Evolutionary conservation across 2,888 invertebrate genomes (phyloP).

Genomic region (Leucania comma): DNA sequence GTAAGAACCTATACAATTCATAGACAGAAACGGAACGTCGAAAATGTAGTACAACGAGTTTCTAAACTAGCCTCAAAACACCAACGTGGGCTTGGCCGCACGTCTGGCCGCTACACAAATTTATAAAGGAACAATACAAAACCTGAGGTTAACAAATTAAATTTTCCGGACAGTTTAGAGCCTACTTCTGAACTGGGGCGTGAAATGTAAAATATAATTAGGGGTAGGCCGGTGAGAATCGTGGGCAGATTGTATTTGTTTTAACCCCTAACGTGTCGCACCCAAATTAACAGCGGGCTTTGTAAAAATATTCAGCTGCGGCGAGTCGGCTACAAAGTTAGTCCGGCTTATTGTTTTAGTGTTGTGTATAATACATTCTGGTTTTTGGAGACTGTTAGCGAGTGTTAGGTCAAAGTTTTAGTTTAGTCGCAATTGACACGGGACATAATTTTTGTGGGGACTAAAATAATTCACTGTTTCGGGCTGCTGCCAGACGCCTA

Average conservation of each 20-base stretch:
- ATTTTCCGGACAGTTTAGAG: slow-evolving; percentile 63
- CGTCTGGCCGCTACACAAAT: slow-evolving; percentile 35
- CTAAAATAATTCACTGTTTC: not conserved
- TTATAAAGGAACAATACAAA: slow-evolving; percentile 60
- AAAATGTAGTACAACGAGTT: slow-evolving; percentile 13
- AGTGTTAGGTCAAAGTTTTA: slow-evolving; percentile 15
- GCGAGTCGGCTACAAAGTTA: slow-evolving; percentile 33
- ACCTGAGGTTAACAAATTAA: slow-evolving; percentile 66
- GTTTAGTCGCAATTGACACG: not conserved
- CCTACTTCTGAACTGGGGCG: slow-evolving; percentile 62
- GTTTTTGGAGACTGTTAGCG: slow-evolving; percentile 15
- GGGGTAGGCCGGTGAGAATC: slow-evolving; percentile 53
- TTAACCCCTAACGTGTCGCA: slow-evolving; percentile 56
- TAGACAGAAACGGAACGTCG: not conserved
- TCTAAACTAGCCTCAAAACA: slow-evolving; percentile 14
- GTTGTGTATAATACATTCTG: slow-evolving; percentile 9
- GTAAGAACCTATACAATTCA: not conserved
- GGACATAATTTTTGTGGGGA: not conserved
- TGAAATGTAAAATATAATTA: slow-evolving; percentile 69
- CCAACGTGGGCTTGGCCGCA: slow-evolving; percentile 5
- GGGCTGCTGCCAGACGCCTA: not conserved
- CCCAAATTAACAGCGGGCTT: slow-evolving; percentile 59
- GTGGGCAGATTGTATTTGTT: slow-evolving; percentile 60
- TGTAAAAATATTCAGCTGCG: slow-evolving; percentile 47
- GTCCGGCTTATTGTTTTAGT: slow-evolving; percentile 38